These are phyloP conservation scores for Pseudopleuronectes americanus DNA, from an alignment of 2,797 vertebrate genomes.

Conservation along the genomic window DNA sequence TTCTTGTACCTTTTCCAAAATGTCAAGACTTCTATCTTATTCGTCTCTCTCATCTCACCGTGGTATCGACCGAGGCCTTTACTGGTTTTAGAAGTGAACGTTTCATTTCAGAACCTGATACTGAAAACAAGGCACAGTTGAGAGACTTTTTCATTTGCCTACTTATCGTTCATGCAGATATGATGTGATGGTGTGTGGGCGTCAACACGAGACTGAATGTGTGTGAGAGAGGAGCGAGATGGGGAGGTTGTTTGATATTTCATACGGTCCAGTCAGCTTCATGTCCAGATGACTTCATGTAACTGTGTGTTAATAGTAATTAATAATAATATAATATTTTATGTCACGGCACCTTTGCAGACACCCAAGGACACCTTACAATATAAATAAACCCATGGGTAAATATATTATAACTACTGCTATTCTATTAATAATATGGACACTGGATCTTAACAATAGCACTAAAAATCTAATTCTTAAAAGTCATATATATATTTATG, in stretches of 20 bases:
- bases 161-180: background rate
- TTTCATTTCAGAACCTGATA: conserved; percentile 19
- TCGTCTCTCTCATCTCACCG: background rate
- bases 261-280: no score
- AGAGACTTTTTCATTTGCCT: conserved; percentile 13
- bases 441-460: no score
- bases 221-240: background rate
- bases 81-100: conserved; percentile 21
- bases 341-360: no score
- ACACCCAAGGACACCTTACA: no score
- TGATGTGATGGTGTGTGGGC: background rate
- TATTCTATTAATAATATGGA: background rate
- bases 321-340: no score
- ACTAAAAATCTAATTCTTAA: no score
- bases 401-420: no score
- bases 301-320: background rate
- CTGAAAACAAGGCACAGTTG: conserved; percentile 5
- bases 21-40: no score
- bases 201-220: no score
- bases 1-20: no score
- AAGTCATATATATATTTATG: background rate
- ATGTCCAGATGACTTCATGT: no score
- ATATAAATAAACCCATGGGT: no score
- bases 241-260: background rate
- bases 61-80: conserved; percentile 8